Conservation (phyloP, 2,797 vertebrate genomes). For the Selene dorsalis region DNA sequence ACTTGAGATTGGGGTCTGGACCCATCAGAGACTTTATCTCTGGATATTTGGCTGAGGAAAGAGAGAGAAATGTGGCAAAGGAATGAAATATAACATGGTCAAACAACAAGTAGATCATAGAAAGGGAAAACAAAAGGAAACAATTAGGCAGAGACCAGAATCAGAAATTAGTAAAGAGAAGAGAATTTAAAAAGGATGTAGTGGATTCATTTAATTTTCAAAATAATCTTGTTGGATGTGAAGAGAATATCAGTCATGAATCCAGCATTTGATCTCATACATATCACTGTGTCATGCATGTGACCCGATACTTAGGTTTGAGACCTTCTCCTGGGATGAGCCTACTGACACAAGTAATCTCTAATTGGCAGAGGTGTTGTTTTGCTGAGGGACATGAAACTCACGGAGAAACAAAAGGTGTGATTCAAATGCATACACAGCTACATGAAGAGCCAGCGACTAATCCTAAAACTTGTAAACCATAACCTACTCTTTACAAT, state of each 20-base stretch:
- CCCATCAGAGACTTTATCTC: slow-evolving; percentile 96
- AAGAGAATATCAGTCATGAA: neutral
- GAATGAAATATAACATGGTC: neutral
- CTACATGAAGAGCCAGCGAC: neutral
- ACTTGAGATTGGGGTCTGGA: slow-evolving; percentile 93
- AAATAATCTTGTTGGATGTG: neutral
- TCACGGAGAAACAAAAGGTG: slow-evolving; percentile 10
- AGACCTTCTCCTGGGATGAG: slow-evolving; percentile 58
- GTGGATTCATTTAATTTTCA: neutral
- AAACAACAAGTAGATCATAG: neutral
- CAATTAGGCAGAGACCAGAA: neutral
- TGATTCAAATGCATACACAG: neutral
- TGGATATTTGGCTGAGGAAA: slow-evolving; percentile 92
- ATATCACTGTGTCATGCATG: neutral
- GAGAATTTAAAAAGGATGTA: neutral
- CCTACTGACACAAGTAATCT: slow-evolving; percentile 49
- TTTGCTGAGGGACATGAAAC: slow-evolving; percentile 59
- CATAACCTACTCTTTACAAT: neutral
- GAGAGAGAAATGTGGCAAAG: neutral
- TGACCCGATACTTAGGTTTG: neutral
- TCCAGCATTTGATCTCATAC: neutral
- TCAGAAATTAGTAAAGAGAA: neutral
- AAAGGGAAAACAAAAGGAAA: neutral
- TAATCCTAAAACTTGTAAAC: neutral
- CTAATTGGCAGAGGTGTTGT: slow-evolving; percentile 81